phyloP scores from a whole-genome alignment of 2,113 vertebrate genomes.

The Boulengeromyrus knoepffleri region DNA sequence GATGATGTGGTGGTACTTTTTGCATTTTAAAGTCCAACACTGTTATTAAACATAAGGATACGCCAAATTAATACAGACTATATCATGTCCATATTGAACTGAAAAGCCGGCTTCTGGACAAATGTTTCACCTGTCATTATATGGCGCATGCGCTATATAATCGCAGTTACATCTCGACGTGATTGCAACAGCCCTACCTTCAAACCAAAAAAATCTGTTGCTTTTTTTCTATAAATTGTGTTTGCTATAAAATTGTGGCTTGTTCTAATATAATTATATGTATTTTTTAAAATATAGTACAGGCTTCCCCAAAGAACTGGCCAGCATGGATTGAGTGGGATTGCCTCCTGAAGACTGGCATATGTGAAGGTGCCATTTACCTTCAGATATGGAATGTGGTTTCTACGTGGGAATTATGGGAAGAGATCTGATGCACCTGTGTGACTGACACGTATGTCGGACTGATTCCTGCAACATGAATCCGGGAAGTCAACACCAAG shows the following conservation, averaged over 20 bases:
- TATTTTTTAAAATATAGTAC: neutral
- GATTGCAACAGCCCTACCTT: too few species aligned
- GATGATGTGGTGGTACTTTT: too few species aligned
- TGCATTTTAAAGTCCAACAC: too few species aligned
- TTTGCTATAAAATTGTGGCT: neutral
- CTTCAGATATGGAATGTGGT: neutral
- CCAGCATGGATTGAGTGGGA: neutral
- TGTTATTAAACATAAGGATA: too few species aligned
- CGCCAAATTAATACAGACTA: too few species aligned
- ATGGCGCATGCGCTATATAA: too few species aligned
- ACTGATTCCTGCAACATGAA: constrained; percentile 25
- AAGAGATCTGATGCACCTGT: neutral
- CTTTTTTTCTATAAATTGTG: neutral
- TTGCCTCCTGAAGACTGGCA: neutral
- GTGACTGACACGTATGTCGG: neutral
- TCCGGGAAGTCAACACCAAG: constrained; percentile 37
- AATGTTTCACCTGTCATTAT: too few species aligned
- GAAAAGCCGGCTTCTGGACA: too few species aligned
- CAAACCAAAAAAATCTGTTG: neutral
- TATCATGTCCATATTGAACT: too few species aligned
- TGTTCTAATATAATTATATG: neutral
- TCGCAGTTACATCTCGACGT: too few species aligned
- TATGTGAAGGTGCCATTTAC: neutral
- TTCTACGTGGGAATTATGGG: neutral
- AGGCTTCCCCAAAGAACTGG: neutral